Base-by-base conservation (phyloP, 2,797 vertebrate species). In the Cheirogaleus major region DNA sequence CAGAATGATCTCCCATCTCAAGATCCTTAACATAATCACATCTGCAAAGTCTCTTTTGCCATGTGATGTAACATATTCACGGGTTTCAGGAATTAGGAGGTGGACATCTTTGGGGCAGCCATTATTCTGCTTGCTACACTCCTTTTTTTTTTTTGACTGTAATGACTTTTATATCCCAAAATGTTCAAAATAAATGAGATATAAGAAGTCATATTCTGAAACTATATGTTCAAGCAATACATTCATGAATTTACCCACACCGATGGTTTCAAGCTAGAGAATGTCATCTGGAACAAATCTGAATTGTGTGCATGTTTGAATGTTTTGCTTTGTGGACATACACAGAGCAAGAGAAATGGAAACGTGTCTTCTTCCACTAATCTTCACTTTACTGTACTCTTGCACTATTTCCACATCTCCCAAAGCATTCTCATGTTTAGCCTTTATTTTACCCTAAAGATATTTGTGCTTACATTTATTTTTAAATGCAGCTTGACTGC, bases 401-500 rank as follows among this genome's bases (percentile, higher is more conserved):
- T 65, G 27, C 20, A 67, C n/a, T 69, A 50, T 63, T 38, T 41
- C 45, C 59, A 67, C 17, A n/a, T 50, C 78, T 85, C 90, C 67
- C 50, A 35, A 85, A 93, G 25, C 8, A 17, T 12, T 76, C 78
- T 78, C 61, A 73, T 6, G 15, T n/a, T 83, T 52, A 69, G 59
- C 52, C 67, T 57, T 63, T 69, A 93, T 94, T 95, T 95, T 50
- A 4, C 84, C 72, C 57, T 69, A 87, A 88, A 73, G 14, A 55
- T 38, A 70, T 22, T 70, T 84, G 17, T 59, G 57, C 32, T 59
- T 72, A 67, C 57, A 81, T 91, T 96, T 79, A 86, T 72, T 96
- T 96, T 73, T 50, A 91, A 94, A 86, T 93, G 48, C 59, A 41
- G 30, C 90, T 50, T 91, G 65, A 82, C 0, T 80, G 13, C 82